These are phyloP conservation scores for Hydraecia micacea DNA, from an alignment of 2,888 invertebrate genomes.

Conservation along the genomic window DNA sequence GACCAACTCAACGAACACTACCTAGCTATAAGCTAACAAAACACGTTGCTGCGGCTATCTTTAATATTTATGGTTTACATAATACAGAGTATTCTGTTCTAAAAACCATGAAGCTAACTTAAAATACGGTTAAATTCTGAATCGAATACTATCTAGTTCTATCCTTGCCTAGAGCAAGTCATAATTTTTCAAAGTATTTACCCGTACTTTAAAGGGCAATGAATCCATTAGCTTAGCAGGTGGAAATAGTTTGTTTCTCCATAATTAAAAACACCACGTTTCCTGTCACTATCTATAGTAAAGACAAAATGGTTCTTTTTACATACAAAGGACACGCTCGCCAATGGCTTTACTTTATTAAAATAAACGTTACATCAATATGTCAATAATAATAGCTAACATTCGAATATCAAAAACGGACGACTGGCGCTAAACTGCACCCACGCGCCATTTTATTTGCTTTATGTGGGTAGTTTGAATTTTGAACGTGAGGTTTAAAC, in stretches of 20 bases:
- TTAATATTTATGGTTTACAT: too few species aligned
- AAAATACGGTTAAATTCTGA: not conserved
- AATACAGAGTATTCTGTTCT: too few species aligned
- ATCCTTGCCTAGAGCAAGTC: not conserved
- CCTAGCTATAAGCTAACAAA: too few species aligned
- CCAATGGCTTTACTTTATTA: not conserved
- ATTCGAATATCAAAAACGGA: constrained; percentile 47
- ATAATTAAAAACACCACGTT: constrained; percentile 27
- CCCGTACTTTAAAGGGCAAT: constrained; percentile 23
- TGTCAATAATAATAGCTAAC: constrained; percentile 42
- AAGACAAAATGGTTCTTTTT: constrained; percentile 21
- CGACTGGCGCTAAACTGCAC: constrained; percentile 55
- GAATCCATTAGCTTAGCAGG: constrained; percentile 55
- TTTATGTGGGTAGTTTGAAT: constrained; percentile 67
- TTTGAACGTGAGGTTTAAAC: constrained; percentile 61
- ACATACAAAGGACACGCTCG: constrained; percentile 10
- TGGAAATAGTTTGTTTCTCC: constrained; percentile 40
- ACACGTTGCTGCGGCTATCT: too few species aligned
- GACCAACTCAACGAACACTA: not conserved
- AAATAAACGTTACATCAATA: constrained; percentile 29
- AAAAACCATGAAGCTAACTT: not conserved
- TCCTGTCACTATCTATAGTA: not conserved
- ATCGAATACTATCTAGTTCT: not conserved
- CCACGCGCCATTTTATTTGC: constrained; percentile 62
- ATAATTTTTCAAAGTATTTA: constrained; percentile 12